Evolutionary conservation across 2,888 invertebrate genomes (phyloP), one percentile per base, ranked within the genome.

Genomic region (Gymnocheta viridis): DNA sequence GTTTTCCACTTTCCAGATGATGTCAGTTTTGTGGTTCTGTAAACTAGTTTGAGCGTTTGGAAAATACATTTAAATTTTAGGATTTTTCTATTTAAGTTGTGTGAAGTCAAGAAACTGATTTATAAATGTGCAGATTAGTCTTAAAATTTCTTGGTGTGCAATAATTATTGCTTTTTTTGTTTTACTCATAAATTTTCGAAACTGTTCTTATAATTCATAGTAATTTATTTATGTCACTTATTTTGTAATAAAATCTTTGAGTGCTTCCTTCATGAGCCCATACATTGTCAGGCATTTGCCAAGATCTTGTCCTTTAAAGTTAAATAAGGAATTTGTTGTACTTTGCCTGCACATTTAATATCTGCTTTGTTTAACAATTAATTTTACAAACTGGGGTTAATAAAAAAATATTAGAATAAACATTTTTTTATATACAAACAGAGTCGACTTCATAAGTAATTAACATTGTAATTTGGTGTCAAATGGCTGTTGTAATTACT

Each of bases 401-500:
- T 10, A 49, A 49, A 49, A 10, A 4, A 12, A 27, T 17, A 49
- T 4, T 10, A 49, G 22, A 49, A 10, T 2, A 12, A 27, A 24
- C n/a, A 22, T 32, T 17, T 9, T 56, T 29, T 17, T 29, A 29
- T 27, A 2, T 0, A 2, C 5, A 27, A n/a, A 54, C n/a, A 54
- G 9, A 17, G 32, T 19, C 10, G 19, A 32, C 4, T 58, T 35
- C 22, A 14, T 12, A 49, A 66, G 14, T 19, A 35, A 67, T 49
- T 51, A 67, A 67, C 32, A 19, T 4, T 27, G 24, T 35, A 27
- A 54, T 54, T 69, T 54, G 41, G 27, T 12, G 17, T 69, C 38
- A 54, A 38, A 69, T 49, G 22, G 7, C 35, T 51, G n/a, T 5
- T n/a, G 35, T 49, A 64, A 64, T 27, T 17, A 32, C 4, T 49